A percentile compares a stretch with the other conserved stretches of the same genome.
Evolutionary conservation across 1,140 invertebrate species (phyloP).

Genomic region (Drosophila azteca): DNA sequence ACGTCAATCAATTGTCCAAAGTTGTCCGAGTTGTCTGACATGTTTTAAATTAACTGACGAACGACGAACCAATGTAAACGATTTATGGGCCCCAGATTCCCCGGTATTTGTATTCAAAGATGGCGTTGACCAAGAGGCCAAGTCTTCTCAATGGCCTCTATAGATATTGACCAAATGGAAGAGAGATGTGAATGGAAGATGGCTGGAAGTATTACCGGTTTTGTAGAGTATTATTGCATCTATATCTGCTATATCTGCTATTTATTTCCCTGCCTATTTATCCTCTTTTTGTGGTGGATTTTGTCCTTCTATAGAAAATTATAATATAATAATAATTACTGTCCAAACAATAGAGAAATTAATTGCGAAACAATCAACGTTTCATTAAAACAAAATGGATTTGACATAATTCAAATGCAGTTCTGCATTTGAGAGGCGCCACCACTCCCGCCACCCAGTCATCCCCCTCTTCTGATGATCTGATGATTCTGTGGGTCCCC

Average conservation of each 20-base stretch:
- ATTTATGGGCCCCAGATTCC: constrained; percentile 62
- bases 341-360: constrained; percentile 81
- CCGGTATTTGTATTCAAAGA: constrained; percentile 50
- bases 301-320: constrained; percentile 25
- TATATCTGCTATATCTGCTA: no score
- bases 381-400: constrained; percentile 83
- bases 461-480: constrained; percentile 28
- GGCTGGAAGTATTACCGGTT: constrained; percentile 9
- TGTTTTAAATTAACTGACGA: constrained; percentile 83
- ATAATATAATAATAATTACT: constrained; percentile 82
- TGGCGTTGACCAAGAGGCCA: constrained; percentile 44
- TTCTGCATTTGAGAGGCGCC: constrained; percentile 70
- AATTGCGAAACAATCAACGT: constrained; percentile 82
- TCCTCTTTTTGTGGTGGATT: constrained; percentile 17
- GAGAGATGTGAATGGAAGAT: neutral
- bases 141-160: neutral
- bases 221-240: no score
- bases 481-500: constrained; percentile 11
- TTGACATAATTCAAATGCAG: constrained; percentile 83
- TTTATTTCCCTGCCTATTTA: constrained; percentile 19
- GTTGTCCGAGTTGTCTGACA: constrained; percentile 81
- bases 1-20: constrained; percentile 82
- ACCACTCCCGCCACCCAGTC: no score
- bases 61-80: constrained; percentile 75
- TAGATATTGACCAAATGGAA: neutral